phyloP scores from a whole-genome alignment of 2,888 invertebrate species.

The Ophion obscuratus region DNA sequence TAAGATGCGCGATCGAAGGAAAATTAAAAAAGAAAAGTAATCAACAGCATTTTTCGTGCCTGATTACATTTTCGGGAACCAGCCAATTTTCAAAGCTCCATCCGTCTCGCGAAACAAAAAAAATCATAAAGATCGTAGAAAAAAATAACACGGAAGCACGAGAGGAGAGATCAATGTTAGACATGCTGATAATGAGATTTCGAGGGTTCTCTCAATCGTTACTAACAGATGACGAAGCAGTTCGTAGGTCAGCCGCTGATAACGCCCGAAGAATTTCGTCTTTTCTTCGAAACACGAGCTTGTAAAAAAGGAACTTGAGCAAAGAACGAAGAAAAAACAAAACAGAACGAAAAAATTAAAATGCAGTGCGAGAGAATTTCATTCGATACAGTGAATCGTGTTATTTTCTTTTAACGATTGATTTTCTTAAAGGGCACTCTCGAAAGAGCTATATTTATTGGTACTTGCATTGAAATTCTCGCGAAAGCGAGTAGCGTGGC shows the following conservation, averaged over 20 bases:
- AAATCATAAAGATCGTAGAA: conserved; percentile 18
- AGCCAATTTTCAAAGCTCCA: not conserved
- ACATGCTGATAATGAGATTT: conserved; percentile 46
- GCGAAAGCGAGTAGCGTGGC: no score
- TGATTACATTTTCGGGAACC: not conserved
- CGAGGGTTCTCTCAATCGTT: conserved; percentile 23
- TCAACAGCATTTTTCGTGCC: no score
- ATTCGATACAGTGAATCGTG: not conserved
- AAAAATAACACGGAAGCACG: not conserved
- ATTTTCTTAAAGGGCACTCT: no score
- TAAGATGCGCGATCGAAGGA: no score
- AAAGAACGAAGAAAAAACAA: not conserved
- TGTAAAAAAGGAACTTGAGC: conserved; percentile 19
- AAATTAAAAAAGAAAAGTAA: no score
- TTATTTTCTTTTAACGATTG: no score
- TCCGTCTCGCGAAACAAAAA: not conserved
- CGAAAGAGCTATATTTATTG: no score
- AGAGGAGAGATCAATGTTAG: conserved; percentile 10
- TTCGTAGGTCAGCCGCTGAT: conserved; percentile 68
- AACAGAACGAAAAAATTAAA: not conserved
- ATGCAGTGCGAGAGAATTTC: not conserved
- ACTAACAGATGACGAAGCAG: conserved; percentile 29
- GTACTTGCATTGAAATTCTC: no score
- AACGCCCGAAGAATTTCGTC: conserved; percentile 41
- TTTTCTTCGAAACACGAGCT: not conserved